phyloP scores from a whole-genome alignment of 2,888 invertebrate genomes.

The Melanostoma mellinum region DNA sequence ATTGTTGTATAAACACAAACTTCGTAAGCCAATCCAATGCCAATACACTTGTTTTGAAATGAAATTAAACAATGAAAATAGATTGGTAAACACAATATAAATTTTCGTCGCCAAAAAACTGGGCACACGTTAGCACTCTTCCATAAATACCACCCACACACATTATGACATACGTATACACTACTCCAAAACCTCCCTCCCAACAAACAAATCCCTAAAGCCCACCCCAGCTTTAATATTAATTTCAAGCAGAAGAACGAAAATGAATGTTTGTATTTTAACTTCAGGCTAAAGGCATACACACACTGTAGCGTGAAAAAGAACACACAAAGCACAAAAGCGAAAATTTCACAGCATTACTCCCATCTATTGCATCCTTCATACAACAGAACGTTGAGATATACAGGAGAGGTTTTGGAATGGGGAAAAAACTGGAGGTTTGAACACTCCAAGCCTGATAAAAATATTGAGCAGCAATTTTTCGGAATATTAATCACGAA shows the following conservation, averaged over 20 bases:
- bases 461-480: constrained; percentile 58
- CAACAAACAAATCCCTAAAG: constrained; percentile 28
- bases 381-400: no score
- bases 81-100: constrained; percentile 33
- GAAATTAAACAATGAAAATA: constrained; percentile 55
- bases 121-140: constrained; percentile 15
- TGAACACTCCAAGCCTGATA: constrained; percentile 32
- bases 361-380: not conserved
- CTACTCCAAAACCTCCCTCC: not conserved
- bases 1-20: not conserved
- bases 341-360: constrained; percentile 20
- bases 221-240: constrained; percentile 32
- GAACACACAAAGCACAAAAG: constrained; percentile 45
- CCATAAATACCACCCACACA: not conserved
- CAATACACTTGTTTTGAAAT: constrained; percentile 40
- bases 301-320: constrained; percentile 47
- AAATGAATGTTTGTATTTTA: constrained; percentile 30
- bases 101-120: constrained; percentile 35
- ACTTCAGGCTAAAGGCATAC: constrained; percentile 30
- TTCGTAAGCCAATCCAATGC: constrained; percentile 30
- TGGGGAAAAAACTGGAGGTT: constrained; percentile 1
- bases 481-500: constrained; percentile 62
- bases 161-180: not conserved
- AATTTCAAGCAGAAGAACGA: constrained; percentile 37
- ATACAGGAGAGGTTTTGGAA: not conserved